These are phyloP conservation scores for Neotoxoptera formosana DNA, from an alignment of 1,140 invertebrate genomes.

Conservation along the genomic window DNA sequence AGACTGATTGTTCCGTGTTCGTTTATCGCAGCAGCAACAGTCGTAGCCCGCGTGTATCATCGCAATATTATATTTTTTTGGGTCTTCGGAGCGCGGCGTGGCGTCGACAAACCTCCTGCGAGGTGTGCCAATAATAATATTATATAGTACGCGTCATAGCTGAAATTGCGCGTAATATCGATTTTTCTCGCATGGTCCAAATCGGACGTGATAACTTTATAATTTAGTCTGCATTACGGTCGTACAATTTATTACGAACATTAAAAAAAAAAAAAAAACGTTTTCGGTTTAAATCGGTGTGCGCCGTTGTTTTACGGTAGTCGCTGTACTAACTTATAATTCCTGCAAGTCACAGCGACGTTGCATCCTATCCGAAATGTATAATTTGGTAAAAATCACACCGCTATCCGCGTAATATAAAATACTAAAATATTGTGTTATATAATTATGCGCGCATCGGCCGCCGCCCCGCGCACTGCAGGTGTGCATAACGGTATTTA, in stretches of 20 bases:
- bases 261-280: neutral
- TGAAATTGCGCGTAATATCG: neutral
- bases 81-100: neutral
- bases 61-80: neutral
- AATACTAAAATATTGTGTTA: neutral
- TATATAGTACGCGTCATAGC: neutral
- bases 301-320: neutral
- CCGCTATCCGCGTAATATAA: neutral
- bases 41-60: no score
- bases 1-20: no score
- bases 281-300: neutral
- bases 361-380: neutral
- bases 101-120: neutral
- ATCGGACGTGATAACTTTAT: neutral
- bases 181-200: neutral
- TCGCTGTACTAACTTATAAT: neutral
- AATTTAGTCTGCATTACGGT: neutral
- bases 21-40: no score
- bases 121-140: conserved; percentile 4
- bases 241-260: neutral
- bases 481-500: neutral
- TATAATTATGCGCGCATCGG: neutral
- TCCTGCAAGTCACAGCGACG: neutral
- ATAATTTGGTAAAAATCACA: neutral
- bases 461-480: neutral